A percentile compares a stretch with the other conserved stretches of the same genome.
Conservation (phyloP, 2,888 invertebrate species). For the Byasa hedistus region DNA sequence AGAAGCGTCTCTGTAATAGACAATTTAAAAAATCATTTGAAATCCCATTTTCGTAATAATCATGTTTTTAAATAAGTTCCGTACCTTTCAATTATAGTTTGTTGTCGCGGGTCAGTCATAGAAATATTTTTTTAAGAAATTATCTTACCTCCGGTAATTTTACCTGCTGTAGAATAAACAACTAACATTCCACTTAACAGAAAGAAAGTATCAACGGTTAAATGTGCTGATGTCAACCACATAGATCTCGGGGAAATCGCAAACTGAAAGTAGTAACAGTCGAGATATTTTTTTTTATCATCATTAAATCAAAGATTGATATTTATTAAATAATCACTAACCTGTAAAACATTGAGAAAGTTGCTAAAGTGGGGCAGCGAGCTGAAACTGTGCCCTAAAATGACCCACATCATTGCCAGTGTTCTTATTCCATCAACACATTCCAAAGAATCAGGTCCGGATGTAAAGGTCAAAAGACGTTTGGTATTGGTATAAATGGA, state of each 20-base stretch:
- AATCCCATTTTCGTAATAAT: too few relatives aligned
- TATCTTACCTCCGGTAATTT: slow-evolving; percentile 37
- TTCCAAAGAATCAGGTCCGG: slow-evolving; percentile 41
- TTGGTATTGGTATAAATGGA: slow-evolving; percentile 58
- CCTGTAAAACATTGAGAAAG: slow-evolving; percentile 32
- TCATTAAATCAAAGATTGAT: background rate
- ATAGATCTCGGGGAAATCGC: slow-evolving; percentile 35
- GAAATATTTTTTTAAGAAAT: background rate
- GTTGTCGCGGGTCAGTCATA: too few relatives aligned
- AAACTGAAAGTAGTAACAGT: slow-evolving; percentile 42
- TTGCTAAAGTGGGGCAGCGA: slow-evolving; percentile 28
- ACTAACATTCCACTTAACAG: slow-evolving; percentile 40
- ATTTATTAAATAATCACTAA: slow-evolving; percentile 26
- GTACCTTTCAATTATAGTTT: too few relatives aligned
- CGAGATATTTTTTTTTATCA: background rate
- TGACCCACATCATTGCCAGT: slow-evolving; percentile 55
- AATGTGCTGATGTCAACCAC: slow-evolving; percentile 49
- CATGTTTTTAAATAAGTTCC: too few relatives aligned
- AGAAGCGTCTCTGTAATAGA: slow-evolving; percentile 39
- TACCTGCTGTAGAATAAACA: slow-evolving; percentile 39
- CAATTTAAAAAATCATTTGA: too few relatives aligned
- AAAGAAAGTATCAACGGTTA: slow-evolving; percentile 81
- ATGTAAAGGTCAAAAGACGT: slow-evolving; percentile 42
- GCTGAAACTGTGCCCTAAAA: slow-evolving; percentile 48
- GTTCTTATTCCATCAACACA: slow-evolving; percentile 54